phyloP scores from a whole-genome alignment of 2,113 vertebrate genomes.

The Tichodroma muraria region DNA sequence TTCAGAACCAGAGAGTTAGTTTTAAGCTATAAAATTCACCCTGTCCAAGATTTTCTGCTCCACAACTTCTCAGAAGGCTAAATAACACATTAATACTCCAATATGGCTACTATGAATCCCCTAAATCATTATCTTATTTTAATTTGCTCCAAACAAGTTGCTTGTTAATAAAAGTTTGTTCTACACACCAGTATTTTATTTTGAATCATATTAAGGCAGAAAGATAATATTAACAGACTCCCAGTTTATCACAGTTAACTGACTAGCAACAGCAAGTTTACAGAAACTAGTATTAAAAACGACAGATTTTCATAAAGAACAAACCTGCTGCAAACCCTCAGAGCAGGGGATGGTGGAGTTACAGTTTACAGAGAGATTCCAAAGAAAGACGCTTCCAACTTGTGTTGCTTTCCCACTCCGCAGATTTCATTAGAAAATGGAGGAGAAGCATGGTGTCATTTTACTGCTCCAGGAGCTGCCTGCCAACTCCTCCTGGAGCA shows the following conservation, averaged over 20 bases:
- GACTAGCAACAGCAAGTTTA: background rate
- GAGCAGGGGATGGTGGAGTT: conserved; percentile 3
- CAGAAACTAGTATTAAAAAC: background rate
- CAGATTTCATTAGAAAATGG: conserved; percentile 70
- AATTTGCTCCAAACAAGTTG: background rate
- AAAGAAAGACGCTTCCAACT: conserved; percentile 65
- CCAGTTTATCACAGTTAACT: background rate
- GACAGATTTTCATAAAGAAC: conserved; percentile 40
- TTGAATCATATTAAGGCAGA: background rate
- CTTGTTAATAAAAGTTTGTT: background rate
- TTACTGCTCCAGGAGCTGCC: conserved; percentile 59
- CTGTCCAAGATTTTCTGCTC: background rate
- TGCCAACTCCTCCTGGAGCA: conserved; percentile 64
- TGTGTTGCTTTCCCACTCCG: conserved; percentile 67
- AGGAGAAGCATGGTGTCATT: conserved; percentile 72
- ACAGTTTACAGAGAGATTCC: conserved; percentile 47
- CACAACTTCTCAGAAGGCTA: background rate
- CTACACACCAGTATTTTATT: background rate
- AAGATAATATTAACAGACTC: background rate
- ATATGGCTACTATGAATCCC: background rate
- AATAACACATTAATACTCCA: background rate
- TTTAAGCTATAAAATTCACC: background rate
- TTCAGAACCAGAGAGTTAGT: background rate
- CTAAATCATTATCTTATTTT: background rate
- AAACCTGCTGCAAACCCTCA: conserved; percentile 55